Evolutionary conservation across 2,113 vertebrate species (phyloP).

Genomic region (Calidris pygmaea): DNA sequence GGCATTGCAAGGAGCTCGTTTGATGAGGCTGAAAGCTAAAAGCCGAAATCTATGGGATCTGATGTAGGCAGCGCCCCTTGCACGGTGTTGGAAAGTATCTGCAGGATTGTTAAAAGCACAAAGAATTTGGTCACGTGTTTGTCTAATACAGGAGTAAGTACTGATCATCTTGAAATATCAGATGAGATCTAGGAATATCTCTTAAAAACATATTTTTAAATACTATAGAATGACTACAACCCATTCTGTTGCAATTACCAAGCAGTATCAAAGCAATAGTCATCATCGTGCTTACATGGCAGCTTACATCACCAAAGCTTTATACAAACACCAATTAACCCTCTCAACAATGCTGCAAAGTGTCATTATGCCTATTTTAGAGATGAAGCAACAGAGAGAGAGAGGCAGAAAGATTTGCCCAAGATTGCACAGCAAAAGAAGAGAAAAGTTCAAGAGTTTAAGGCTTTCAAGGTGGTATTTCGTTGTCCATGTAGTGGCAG

Average conservation of each 20-base stretch:
- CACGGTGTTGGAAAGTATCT: neutral
- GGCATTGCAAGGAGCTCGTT: neutral
- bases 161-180: neutral
- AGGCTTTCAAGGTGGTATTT: neutral
- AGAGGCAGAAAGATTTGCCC: neutral
- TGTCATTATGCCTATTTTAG: neutral
- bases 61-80: neutral
- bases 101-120: neutral
- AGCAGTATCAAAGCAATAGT: neutral
- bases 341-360: neutral
- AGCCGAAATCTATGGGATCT: neutral
- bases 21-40: neutral
- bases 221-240: neutral
- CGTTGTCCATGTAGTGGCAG: neutral
- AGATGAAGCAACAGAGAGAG: conserved; percentile 1
- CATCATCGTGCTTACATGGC: neutral
- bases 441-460: neutral
- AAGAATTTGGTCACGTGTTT: neutral
- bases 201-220: neutral
- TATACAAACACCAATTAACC: conserved; percentile 37
- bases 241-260: neutral
- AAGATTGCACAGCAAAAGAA: neutral
- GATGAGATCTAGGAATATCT: conserved; percentile 21
- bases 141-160: neutral
- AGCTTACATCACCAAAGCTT: conserved; percentile 17